Conservation (phyloP, 37 sponge, comb jelly and placozoan genomes). For the Ephydatia muelleri region DNA sequence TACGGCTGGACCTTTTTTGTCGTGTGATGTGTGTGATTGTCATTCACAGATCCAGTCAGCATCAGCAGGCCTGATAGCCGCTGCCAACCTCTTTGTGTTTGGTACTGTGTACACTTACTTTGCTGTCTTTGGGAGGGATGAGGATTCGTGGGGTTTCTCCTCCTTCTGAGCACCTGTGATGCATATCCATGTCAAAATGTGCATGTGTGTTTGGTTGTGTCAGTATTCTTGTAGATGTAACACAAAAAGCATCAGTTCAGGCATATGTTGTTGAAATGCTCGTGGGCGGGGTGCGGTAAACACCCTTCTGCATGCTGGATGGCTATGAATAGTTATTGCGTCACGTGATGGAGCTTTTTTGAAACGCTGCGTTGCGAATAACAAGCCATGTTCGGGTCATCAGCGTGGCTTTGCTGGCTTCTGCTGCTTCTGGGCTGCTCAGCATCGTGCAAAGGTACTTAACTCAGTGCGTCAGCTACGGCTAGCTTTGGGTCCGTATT, state of each 20-base stretch:
- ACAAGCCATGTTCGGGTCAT: background rate
- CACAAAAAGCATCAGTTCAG: background rate
- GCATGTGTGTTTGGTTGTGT: background rate
- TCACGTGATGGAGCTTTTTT: background rate
- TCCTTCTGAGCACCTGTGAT: background rate
- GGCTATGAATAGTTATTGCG: background rate
- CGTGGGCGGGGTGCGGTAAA: too few relatives aligned
- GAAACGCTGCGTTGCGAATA: background rate
- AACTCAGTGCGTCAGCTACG: too few relatives aligned
- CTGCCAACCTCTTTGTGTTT: conserved; percentile 70
- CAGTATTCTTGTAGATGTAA: background rate
- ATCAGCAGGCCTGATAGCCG: conserved; percentile 49
- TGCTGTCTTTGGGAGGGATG: conserved; percentile 52
- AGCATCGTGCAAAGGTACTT: background rate
- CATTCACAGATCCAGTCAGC: conserved; percentile 44
- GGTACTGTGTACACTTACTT: conserved; percentile 74
- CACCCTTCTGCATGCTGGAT: too few relatives aligned
- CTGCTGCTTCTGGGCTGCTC: background rate
- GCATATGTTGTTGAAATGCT: background rate
- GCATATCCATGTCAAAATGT: background rate
- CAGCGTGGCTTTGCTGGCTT: background rate
- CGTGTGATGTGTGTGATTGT: background rate
- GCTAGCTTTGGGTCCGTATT: background rate
- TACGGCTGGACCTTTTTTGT: background rate
- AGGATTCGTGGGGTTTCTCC: conserved; percentile 29